Evolutionary conservation across 1,140 invertebrate genomes (phyloP), one percentile per base, ranked within the genome.

Genomic region (Sesamia nonagrioides): DNA sequence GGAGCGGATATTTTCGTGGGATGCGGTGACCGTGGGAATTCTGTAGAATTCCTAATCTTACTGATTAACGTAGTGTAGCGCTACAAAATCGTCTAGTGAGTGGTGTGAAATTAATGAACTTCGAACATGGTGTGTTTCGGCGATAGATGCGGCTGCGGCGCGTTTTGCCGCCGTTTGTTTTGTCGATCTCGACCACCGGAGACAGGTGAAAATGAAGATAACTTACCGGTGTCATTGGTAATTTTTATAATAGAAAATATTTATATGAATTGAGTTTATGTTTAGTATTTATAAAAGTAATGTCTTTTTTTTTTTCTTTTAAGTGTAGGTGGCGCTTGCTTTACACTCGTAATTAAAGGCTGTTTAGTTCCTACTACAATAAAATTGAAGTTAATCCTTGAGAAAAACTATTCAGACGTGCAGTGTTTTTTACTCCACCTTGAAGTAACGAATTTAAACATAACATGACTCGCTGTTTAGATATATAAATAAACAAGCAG

Each of bases 131-230:
- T 92, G 71, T 90, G 90, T 80, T 52, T 77, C 35, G 85, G 84
- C 37, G 78, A 83, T 54, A 83, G 79, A 82, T 92, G 90, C 74
- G 86, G 87, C 33, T 93, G 92, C 72, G 83, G 90, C 76, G 88
- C 88, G 6, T 89, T 91, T 84, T 92, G 91, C 74, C 84, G 87
- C 13, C 89, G 89, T 56, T 74, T 92, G 33, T 92, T 93, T 89
- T 92, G 92, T 79, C 85, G 92, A 56, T 61, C 82, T 17, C 85
- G 81, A 11, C 82, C 85, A 1, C 77, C 84, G 0, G 82, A 88
- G 33, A 71, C 52, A 72, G 77, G 69, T 63, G 83, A 84, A 69
- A 79, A 76, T 48, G 85, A 87, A 80, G 87, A 86, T 75, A 63
- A 75, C 33, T 83, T 85, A 69, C 89, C 89, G 73, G 84, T 89